Conservation (phyloP, 2,113 vertebrate species). For the Scatophagus argus region DNA sequence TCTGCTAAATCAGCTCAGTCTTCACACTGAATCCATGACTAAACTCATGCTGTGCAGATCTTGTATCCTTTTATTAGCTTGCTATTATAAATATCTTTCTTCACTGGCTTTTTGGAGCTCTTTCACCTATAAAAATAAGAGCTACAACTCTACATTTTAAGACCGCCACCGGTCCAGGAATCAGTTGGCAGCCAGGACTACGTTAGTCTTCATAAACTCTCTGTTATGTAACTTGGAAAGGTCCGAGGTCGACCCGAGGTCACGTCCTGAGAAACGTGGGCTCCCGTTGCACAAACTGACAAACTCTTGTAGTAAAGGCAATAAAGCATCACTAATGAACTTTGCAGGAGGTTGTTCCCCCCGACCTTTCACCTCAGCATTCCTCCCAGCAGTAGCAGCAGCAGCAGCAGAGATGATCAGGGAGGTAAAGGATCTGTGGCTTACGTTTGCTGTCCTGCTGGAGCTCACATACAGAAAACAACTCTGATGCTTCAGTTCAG, state of each 20-base stretch:
- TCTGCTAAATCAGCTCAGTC: too few relatives aligned
- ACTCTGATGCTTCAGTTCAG: not conserved
- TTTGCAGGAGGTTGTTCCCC: constrained; percentile 67
- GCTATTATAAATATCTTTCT: too few relatives aligned
- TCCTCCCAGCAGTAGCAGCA: constrained; percentile 53
- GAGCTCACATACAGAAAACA: not conserved
- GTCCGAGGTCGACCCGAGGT: constrained; percentile 36
- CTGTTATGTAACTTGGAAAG: constrained; percentile 47
- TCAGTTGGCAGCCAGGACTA: not conserved
- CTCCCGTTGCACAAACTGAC: not conserved
- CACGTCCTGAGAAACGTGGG: constrained; percentile 37
- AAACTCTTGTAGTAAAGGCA: constrained; percentile 35
- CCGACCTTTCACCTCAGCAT: constrained; percentile 56
- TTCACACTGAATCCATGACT: too few relatives aligned
- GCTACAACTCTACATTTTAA: not conserved
- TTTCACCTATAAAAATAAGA: not conserved
- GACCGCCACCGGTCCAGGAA: not conserved
- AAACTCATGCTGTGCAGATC: too few relatives aligned
- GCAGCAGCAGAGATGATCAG: constrained; percentile 44
- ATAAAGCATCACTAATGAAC: constrained; percentile 66
- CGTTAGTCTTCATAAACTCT: not conserved
- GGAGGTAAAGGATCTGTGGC: constrained; percentile 7
- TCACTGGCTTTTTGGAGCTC: not conserved
- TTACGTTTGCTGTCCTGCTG: not conserved
- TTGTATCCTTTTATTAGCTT: too few relatives aligned